Percentiles rank a stretch among this genome's conserved stretches.
Evolutionary conservation across 2,888 invertebrate species (phyloP).

Genomic region (Dyspetes luteomarginatus): DNA sequence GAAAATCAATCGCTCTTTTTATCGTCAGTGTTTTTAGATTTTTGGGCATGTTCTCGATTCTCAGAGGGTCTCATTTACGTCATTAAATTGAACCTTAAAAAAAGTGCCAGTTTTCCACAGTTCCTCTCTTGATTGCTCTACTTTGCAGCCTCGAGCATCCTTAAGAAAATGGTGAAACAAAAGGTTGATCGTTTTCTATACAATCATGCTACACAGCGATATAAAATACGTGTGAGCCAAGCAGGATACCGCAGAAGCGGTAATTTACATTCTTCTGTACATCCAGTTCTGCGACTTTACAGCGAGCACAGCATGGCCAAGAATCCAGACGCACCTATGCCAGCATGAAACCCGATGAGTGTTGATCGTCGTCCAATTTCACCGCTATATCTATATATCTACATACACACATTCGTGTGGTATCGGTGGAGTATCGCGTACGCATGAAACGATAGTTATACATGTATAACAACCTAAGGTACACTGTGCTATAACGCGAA

Average conservation of each 20-base stretch:
- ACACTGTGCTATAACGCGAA: not conserved
- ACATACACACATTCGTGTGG: constrained; percentile 56
- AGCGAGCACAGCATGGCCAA: not conserved
- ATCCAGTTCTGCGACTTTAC: constrained; percentile 66
- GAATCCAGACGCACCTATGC: constrained; percentile 23
- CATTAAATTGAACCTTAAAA: too few relatives aligned
- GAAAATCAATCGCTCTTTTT: not conserved
- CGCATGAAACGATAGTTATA: not conserved
- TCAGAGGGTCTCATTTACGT: too few relatives aligned
- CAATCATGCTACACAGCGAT: not conserved
- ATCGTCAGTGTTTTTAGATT: too few relatives aligned
- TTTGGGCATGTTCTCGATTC: too few relatives aligned
- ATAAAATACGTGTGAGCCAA: not conserved
- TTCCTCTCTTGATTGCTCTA: too few relatives aligned
- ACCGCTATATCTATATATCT: constrained; percentile 19
- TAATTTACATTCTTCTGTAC: constrained; percentile 78
- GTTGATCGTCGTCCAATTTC: constrained; percentile 23
- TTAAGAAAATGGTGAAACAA: too few relatives aligned
- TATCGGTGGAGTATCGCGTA: not conserved
- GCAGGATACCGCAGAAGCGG: constrained; percentile 34
- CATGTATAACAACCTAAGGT: not conserved
- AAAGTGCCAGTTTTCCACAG: too few relatives aligned
- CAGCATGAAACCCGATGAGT: constrained; percentile 20
- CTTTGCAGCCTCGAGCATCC: too few relatives aligned
- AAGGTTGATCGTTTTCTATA: not conserved